Evolutionary conservation across 2,797 vertebrate genomes (phyloP), one percentile per base, ranked within the genome.

Genomic region (Tenualosa thibaudeaui): DNA sequence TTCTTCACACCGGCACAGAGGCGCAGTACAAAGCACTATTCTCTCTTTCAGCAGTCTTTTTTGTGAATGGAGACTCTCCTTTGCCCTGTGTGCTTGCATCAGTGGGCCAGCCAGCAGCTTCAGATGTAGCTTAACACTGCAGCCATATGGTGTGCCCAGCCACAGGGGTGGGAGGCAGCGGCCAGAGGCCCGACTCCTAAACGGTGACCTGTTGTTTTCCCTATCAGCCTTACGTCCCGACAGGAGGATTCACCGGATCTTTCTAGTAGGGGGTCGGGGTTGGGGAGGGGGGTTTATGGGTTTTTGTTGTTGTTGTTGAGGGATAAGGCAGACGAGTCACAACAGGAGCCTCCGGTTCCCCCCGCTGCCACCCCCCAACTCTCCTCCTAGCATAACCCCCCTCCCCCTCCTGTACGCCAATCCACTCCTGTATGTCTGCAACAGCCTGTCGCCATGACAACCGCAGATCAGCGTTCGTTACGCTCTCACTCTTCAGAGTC

Each of bases 131-230:
- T 22, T 78, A 78, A 43, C 37, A 22, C 37, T 46, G 71, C 19
- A 0, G 51, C 86, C 88, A 89, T 87, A 84, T 88, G 88, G 81
- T 68, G 26, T 1, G 15, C 17, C 15, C 75, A 83, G 81, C 75
- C 5, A 56, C 62, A 43, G 81, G 58, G 51, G 17, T 24, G 46
- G 49, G 65, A 49, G 12, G 37, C 65, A 46, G n/a, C 43, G 10
- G 58, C 82, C 43, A 81, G 85, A 84, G 84, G 82, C 88, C 85
- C 88, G 90, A 81, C 82, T 85, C 89, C 90, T 78, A 84, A 88
- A 84, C n/a, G 26, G 56, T 86, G 86, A 87, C 83, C 84, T 83
- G 83, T 83, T 87, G 85, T 85, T 82, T 15, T 40, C 22, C 75
- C 7, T 50, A 83, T 78, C 71, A 78, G 71, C 71, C 71, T 78